Conservation (phyloP, 35 echinoderm and acorn worm species). For the Chiridota heheva region DNA sequence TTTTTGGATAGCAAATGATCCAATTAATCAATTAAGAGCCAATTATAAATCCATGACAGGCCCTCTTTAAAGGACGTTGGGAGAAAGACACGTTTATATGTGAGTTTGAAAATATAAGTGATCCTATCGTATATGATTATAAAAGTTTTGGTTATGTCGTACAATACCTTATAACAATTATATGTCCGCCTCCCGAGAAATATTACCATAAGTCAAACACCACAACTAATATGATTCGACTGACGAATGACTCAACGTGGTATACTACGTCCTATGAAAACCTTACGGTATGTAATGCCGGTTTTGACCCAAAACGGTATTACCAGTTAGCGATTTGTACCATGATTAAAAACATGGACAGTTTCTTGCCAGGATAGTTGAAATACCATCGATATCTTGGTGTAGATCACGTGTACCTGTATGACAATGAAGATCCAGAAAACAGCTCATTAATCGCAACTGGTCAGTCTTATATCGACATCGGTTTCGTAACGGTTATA, state of each 20-base stretch:
- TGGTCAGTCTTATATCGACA: conserved; percentile 46
- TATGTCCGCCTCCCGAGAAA: conserved; percentile 50
- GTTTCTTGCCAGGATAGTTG: conserved; percentile 67
- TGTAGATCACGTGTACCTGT: conserved; percentile 65
- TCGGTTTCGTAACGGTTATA: conserved; percentile 70
- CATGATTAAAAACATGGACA: conserved; percentile 68
- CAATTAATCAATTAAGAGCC: no score
- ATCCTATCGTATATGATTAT: conserved; percentile 64
- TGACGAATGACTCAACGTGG: conserved; percentile 12
- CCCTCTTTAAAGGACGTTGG: no score
- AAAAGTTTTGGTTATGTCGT: conserved; percentile 73
- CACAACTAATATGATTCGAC: conserved; percentile 39
- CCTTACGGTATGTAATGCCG: conserved; percentile 69
- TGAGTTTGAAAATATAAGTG: conserved; percentile 48
- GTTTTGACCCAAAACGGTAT: conserved; percentile 14
- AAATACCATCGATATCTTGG: conserved; percentile 71
- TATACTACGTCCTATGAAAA: conserved; percentile 53
- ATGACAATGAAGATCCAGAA: conserved; percentile 65
- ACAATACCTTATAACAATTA: conserved; percentile 76
- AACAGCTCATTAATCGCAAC: conserved; percentile 42
- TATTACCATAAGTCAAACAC: conserved; percentile 25
- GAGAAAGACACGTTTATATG: conserved; percentile 43
- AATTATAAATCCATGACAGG: no score
- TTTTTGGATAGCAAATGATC: no score
- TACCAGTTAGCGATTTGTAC: conserved; percentile 74